Evolutionary conservation across 2,797 vertebrate genomes (phyloP).

Genomic region (Tenualosa ilisha): DNA sequence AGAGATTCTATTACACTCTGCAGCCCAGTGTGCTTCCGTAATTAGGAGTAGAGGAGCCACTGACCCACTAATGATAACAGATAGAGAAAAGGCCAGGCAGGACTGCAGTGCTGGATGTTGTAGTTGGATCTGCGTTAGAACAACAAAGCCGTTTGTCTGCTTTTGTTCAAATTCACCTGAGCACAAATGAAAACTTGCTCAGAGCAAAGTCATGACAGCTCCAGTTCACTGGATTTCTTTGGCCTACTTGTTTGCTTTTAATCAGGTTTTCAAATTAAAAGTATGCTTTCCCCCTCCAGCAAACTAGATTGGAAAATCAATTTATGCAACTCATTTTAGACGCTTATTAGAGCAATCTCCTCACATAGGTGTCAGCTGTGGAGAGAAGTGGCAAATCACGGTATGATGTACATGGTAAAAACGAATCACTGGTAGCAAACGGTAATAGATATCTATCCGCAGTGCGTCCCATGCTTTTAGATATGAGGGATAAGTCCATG

Average conservation of each 20-base stretch:
- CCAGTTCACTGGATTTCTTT: constrained; percentile 39
- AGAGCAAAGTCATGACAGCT: constrained; percentile 38
- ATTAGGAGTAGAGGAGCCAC: neutral
- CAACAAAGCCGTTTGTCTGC: neutral
- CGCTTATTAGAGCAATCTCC: constrained; percentile 57
- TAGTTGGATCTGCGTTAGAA: neutral
- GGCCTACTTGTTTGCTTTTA: constrained; percentile 61
- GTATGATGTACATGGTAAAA: constrained; percentile 28
- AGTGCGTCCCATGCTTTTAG: too few species aligned
- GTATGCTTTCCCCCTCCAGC: constrained; percentile 52
- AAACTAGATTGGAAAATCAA: constrained; percentile 63
- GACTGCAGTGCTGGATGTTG: neutral
- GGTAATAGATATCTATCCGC: too few species aligned
- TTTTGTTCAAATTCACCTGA: constrained; percentile 5
- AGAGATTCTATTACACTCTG: neutral
- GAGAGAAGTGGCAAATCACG: constrained; percentile 58
- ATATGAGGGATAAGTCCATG: too few species aligned
- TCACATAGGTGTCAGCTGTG: constrained; percentile 55
- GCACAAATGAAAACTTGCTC: constrained; percentile 26
- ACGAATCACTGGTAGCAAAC: too few species aligned
- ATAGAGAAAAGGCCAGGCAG: neutral
- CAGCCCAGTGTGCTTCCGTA: neutral
- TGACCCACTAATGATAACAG: neutral
- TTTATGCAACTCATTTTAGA: constrained; percentile 60
- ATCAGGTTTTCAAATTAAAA: constrained; percentile 59